Percentiles rank a stretch among this genome's conserved stretches.
phyloP scores from a whole-genome alignment of 2,113 vertebrate genomes.

The Isurus oxyrinchus region DNA sequence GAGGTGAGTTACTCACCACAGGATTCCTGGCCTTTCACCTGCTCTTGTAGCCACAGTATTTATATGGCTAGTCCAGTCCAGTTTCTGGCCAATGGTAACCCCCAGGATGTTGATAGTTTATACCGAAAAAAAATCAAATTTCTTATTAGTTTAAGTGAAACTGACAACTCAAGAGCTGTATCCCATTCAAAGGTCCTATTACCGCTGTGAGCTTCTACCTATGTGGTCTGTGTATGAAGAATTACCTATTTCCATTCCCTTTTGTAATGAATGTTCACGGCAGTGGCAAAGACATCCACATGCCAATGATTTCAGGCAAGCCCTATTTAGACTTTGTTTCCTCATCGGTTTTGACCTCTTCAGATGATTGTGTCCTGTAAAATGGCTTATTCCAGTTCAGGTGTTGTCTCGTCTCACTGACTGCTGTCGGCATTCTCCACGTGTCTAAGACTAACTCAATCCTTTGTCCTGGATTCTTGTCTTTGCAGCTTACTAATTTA shows the following conservation, averaged over 20 bases:
- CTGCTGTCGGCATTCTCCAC: background rate
- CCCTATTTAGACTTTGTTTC: background rate
- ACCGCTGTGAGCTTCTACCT: background rate
- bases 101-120: no score
- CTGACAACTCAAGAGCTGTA: no score
- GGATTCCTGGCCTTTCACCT: no score
- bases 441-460: background rate
- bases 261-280: background rate
- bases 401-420: background rate
- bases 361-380: background rate
- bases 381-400: background rate
- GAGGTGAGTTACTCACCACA: no score
- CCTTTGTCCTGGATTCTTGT: background rate
- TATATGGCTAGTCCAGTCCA: no score
- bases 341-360: background rate
- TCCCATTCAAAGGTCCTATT: background rate
- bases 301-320: background rate
- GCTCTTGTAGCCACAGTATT: no score
- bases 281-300: background rate
- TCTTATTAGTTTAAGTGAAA: background rate
- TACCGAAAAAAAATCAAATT: background rate
- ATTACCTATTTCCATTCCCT: background rate
- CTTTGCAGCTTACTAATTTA: background rate
- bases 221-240: no score
- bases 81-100: no score